These are phyloP conservation scores for Abramis brama DNA, from an alignment of 2,113 vertebrate genomes.

Conservation along the genomic window DNA sequence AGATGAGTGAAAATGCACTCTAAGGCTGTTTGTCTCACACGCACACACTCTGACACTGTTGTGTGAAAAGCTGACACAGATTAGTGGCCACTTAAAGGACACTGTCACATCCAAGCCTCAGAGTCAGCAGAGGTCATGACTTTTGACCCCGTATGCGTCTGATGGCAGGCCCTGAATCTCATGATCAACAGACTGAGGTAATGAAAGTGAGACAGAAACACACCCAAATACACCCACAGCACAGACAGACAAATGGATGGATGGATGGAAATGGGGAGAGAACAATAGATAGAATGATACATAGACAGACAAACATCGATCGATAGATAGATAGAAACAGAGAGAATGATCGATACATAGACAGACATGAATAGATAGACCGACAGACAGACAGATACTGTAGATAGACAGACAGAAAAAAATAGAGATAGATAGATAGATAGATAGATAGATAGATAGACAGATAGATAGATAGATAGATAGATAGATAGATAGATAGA, in stretches of 20 bases:
- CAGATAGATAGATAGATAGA: no score
- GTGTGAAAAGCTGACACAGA: constrained; percentile 35
- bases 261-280: background rate
- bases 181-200: background rate
- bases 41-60: background rate
- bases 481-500: background rate
- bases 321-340: no score
- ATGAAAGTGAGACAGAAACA: background rate
- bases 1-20: constrained; percentile 1
- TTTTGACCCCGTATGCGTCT: constrained; percentile 59
- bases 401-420: no score
- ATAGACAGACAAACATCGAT: no score
- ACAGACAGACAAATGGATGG: background rate
- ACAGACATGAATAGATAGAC: no score
- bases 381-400: no score
- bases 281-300: background rate
- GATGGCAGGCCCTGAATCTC: background rate
- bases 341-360: no score
- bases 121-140: constrained; percentile 68
- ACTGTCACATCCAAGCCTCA: constrained; percentile 58
- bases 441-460: background rate
- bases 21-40: constrained; percentile 19
- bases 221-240: background rate
- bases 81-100: constrained; percentile 56
- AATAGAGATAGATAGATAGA: no score